phyloP scores from a whole-genome alignment of 1,140 invertebrate species.

The Nasonia giraulti region DNA sequence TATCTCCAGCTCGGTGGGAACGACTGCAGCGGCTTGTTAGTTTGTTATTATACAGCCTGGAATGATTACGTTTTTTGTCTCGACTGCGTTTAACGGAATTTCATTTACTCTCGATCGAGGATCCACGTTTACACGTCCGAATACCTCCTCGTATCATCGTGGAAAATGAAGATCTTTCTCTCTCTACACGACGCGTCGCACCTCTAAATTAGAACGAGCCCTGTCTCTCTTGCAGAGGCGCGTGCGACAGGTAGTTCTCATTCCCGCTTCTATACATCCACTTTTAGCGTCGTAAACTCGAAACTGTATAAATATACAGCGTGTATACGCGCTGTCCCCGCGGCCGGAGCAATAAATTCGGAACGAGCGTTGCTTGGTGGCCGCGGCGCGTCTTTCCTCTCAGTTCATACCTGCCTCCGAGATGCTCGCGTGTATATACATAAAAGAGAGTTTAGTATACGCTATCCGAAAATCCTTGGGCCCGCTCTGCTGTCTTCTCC shows the following conservation, averaged over 20 bases:
- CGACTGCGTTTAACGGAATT: too few species aligned
- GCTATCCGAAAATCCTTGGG: neutral
- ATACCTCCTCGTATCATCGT: too few species aligned
- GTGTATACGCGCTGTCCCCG: neutral
- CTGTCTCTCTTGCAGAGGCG: neutral
- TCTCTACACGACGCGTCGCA: neutral
- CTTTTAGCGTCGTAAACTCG: neutral
- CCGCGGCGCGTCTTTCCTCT: neutral
- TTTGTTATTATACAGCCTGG: neutral
- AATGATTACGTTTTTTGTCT: neutral
- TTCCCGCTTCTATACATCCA: neutral
- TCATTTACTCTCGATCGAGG: too few species aligned
- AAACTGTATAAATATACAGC: neutral
- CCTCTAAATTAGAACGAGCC: neutral
- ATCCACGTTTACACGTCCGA: too few species aligned
- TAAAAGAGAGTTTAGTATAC: neutral
- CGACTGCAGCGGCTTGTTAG: too few species aligned
- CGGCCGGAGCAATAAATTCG: neutral
- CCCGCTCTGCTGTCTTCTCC: neutral
- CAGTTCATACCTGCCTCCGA: slow-evolving; percentile 1
- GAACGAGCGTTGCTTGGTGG: slow-evolving; percentile 8
- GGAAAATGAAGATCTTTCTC: neutral
- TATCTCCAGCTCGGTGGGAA: neutral
- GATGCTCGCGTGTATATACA: neutral
- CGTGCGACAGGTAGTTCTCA: slow-evolving; percentile 4